A percentile compares a stretch with the other conserved stretches of the same genome.
These are phyloP conservation scores for Trissoscelio sp. DNA, from an alignment of 2,888 invertebrate species.

Conservation along the genomic window DNA sequence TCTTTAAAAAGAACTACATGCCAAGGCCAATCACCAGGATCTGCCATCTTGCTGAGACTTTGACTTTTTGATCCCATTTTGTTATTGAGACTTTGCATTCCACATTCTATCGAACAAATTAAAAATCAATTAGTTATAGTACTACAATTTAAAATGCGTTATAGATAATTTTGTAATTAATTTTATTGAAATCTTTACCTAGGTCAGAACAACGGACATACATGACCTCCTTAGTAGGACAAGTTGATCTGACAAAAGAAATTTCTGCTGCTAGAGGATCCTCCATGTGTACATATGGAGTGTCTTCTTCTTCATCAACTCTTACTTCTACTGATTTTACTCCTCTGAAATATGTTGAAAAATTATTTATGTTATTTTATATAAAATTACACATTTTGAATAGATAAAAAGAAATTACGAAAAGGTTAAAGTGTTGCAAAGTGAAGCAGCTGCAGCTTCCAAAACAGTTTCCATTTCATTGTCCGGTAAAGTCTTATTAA, in stretches of 20 bases:
- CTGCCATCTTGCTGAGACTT: constrained; percentile 89
- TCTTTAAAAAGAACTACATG: constrained; percentile 92
- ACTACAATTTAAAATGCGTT: background rate
- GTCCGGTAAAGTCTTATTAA: constrained; percentile 86
- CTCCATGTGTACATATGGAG: constrained; percentile 91
- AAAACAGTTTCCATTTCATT: constrained; percentile 85
- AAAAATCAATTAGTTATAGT: background rate
- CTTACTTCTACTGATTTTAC: constrained; percentile 88
- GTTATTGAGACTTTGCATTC: constrained; percentile 85
- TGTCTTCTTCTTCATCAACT: constrained; percentile 85
- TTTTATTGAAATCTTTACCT: constrained; percentile 85
- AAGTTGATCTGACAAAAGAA: constrained; percentile 90
- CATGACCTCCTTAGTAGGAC: constrained; percentile 90
- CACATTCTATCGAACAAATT: constrained; percentile 86
- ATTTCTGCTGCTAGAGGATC: constrained; percentile 92
- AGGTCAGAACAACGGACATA: constrained; percentile 91
- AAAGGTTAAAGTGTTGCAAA: constrained; percentile 91
- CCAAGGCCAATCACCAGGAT: constrained; percentile 97
- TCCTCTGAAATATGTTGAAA: constrained; percentile 84
- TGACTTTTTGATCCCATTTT: constrained; percentile 84
- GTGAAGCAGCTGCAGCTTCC: constrained; percentile 89
- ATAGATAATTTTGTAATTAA: background rate
- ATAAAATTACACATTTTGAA: no score
- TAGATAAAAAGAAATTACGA: constrained; percentile 88
- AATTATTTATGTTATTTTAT: background rate